These are phyloP conservation scores for Phyllotreta striolata DNA, from an alignment of 2,888 invertebrate genomes.

Conservation along the genomic window DNA sequence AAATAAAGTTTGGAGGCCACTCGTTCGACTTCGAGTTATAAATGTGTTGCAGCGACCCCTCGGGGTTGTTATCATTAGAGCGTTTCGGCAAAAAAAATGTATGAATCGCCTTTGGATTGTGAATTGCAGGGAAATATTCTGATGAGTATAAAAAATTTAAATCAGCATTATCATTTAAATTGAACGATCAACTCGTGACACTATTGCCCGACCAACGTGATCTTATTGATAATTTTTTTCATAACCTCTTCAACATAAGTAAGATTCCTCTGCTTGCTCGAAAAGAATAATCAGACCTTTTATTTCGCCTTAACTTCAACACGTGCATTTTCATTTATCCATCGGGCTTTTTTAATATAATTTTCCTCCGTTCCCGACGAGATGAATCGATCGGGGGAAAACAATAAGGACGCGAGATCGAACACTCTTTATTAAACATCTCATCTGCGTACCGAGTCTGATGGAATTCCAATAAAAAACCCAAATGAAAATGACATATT, in stretches of 20 bases:
- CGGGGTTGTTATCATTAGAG: background rate
- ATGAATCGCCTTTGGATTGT: slow-evolving; percentile 2
- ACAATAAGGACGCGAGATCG: slow-evolving; percentile 14
- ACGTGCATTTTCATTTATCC: too few species aligned
- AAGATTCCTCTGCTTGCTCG: too few species aligned
- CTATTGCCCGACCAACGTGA: too few species aligned
- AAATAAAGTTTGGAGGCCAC: slow-evolving; percentile 46
- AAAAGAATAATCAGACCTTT: too few species aligned
- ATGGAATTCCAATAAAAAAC: slow-evolving; percentile 53
- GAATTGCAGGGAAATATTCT: background rate
- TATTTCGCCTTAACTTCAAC: too few species aligned
- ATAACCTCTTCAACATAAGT: too few species aligned
- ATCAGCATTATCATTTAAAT: too few species aligned
- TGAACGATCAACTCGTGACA: too few species aligned
- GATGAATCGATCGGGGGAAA: background rate
- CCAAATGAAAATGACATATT: slow-evolving; percentile 9
- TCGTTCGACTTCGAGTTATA: slow-evolving; percentile 18
- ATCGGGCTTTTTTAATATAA: too few species aligned
- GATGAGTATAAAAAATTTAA: too few species aligned
- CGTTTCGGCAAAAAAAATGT: background rate
- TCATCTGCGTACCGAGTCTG: slow-evolving; percentile 53
- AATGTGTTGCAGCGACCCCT: slow-evolving; percentile 19
- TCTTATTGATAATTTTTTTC: too few species aligned
- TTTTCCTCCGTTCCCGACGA: too few species aligned
- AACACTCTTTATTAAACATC: slow-evolving; percentile 53